Conservation (phyloP, 2,797 vertebrate species). For the Falco berigora region DNA sequence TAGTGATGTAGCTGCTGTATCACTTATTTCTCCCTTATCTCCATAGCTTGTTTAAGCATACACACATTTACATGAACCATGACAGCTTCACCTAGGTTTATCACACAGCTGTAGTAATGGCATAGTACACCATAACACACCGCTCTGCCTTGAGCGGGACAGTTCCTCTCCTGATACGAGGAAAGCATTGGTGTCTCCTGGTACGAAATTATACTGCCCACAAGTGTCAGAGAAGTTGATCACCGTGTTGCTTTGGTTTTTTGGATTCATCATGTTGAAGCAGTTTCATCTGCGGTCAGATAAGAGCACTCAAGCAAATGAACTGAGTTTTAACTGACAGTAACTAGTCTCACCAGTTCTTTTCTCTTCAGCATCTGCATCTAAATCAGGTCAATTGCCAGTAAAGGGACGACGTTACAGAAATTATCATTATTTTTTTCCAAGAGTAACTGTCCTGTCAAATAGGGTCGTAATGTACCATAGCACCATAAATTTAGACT, state of each 20-base stretch:
- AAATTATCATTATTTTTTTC: not conserved
- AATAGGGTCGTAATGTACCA: not conserved
- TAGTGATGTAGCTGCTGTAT: not conserved
- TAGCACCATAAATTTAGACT: not conserved
- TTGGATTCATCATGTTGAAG: not conserved
- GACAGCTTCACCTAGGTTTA: not conserved
- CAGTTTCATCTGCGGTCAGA: not conserved
- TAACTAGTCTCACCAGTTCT: not conserved
- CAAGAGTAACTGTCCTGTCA: not conserved
- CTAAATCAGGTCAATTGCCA: not conserved
- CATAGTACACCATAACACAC: not conserved
- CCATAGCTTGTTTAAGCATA: not conserved
- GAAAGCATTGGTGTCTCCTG: not conserved
- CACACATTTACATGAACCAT: not conserved
- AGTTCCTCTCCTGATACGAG: not conserved
- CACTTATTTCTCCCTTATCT: not conserved
- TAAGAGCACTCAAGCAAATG: not conserved
- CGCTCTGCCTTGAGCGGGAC: not conserved
- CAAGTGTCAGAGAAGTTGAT: not conserved
- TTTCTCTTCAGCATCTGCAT: not conserved
- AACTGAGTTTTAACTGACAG: not conserved
- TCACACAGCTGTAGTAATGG: not conserved
- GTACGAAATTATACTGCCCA: accelerated
- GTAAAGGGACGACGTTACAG: not conserved
- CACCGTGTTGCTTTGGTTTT: not conserved